Evolutionary conservation across 2,888 invertebrate species (phyloP).

Genomic region (Saturnia pavonia): DNA sequence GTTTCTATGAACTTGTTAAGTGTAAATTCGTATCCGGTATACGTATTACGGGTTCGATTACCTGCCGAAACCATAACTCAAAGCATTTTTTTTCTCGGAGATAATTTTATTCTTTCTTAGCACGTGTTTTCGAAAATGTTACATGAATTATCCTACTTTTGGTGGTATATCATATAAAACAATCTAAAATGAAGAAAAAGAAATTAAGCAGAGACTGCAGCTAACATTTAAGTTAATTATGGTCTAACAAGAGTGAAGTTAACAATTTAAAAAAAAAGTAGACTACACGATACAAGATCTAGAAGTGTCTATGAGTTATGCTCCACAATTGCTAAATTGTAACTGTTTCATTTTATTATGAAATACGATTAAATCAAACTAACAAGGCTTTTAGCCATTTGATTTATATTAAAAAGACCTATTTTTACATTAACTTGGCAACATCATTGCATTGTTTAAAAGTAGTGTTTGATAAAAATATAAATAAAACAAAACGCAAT

Average conservation of each 20-base stretch:
- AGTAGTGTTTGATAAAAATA: too few species aligned
- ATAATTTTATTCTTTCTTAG: neutral
- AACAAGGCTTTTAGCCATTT: neutral
- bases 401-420: neutral
- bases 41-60: too few species aligned
- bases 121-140: too few species aligned
- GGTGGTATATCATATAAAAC: neutral
- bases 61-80: too few species aligned
- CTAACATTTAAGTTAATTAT: neutral
- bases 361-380: neutral
- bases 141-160: neutral
- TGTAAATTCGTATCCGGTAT: neutral
- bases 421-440: neutral
- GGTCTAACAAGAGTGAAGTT: neutral
- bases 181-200: neutral
- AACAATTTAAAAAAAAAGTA: neutral
- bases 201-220: neutral
- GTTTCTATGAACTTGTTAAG: neutral
- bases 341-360: neutral
- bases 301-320: neutral
- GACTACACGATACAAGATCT: neutral
- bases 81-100: too few species aligned
- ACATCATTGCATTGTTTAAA: too few species aligned
- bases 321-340: neutral
- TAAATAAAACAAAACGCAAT: too few species aligned